Percentiles rank a stretch among this genome's conserved stretches.
Conservation (phyloP, 2,797 vertebrate species). For the Dendrocincla fuliginosa region DNA sequence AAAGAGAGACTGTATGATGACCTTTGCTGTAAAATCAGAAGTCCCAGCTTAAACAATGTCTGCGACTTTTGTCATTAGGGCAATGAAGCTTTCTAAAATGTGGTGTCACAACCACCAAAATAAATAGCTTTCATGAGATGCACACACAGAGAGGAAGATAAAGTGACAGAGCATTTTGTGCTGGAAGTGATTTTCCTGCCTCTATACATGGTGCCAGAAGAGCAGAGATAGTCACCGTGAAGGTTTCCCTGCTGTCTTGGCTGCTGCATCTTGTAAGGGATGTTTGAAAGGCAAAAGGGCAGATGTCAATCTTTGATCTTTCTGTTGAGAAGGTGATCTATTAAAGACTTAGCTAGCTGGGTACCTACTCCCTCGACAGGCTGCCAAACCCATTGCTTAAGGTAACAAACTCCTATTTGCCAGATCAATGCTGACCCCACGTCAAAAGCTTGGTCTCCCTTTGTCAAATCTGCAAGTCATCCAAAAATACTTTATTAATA, state of each 20-base stretch:
- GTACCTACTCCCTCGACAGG: neutral
- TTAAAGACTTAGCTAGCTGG: conserved; percentile 1
- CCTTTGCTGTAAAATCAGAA: neutral
- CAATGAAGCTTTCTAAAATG: neutral
- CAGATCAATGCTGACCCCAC: neutral
- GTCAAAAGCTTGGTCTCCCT: neutral
- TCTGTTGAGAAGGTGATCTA: neutral
- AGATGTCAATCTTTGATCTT: conserved; percentile 32
- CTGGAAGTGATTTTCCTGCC: neutral
- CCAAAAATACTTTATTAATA: neutral
- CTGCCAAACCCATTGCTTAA: neutral
- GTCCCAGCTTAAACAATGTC: neutral
- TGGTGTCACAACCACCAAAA: neutral
- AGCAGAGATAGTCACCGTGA: neutral
- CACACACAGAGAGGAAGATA: neutral
- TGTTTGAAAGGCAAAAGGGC: conserved; percentile 24
- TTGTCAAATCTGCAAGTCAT: neutral
- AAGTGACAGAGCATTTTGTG: neutral
- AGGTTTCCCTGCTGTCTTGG: neutral
- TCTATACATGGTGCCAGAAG: neutral
- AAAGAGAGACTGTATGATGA: neutral
- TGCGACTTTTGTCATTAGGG: neutral
- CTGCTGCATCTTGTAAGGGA: neutral
- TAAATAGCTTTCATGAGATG: neutral
- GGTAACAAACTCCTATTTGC: neutral